Percentiles rank a stretch among this genome's conserved stretches.
Evolutionary conservation across 2,888 invertebrate species (phyloP).

Genomic region (Hetaerina titia): DNA sequence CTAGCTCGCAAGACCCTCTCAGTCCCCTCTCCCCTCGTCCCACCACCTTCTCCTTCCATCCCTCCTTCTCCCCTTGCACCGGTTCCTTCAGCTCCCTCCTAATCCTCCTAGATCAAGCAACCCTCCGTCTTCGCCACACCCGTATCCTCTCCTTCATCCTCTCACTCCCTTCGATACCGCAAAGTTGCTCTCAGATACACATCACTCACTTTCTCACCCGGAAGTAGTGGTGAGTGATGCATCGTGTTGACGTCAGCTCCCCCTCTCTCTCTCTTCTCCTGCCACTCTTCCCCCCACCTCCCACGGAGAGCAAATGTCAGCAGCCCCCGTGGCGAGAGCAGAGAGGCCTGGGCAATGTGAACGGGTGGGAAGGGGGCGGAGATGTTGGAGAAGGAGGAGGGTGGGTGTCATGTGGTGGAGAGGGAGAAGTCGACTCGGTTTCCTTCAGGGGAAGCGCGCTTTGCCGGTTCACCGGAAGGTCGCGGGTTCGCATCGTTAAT

Average conservation of each 20-base stretch:
- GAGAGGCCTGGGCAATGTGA: background rate
- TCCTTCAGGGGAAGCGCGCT: no score
- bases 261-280: background rate
- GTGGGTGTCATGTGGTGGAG: background rate
- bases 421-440: no score
- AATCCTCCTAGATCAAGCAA: background rate
- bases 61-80: background rate
- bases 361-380: background rate
- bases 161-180: background rate
- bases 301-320: background rate
- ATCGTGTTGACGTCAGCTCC: slow-evolving; percentile 6
- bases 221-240: background rate
- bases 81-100: background rate
- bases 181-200: background rate
- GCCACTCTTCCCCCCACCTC: background rate
- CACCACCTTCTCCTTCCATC: background rate
- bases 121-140: no score
- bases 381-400: background rate
- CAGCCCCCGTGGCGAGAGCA: background rate
- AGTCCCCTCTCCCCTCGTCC: background rate
- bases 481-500: background rate
- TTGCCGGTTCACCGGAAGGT: background rate
- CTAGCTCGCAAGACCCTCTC: background rate
- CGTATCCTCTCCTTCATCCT: no score
- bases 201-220: slow-evolving; percentile 15